These are phyloP conservation scores for Percopsis transmontana DNA, from an alignment of 2,113 vertebrate genomes.

Conservation along the genomic window DNA sequence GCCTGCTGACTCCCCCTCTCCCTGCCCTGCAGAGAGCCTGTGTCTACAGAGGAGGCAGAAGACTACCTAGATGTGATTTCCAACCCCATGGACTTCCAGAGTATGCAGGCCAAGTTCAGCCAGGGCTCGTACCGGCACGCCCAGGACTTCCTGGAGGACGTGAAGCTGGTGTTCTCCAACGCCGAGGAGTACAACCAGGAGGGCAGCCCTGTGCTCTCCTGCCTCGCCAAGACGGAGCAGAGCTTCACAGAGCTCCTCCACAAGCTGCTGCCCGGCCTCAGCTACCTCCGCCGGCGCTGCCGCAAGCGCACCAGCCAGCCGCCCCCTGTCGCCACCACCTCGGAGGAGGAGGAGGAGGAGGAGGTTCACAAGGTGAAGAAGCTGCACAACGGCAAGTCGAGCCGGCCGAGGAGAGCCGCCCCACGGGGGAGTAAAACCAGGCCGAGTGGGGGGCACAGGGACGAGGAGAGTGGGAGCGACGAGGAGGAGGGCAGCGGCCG, in stretches of 20 bases:
- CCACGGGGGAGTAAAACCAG: slow-evolving; percentile 32
- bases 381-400: slow-evolving; percentile 67
- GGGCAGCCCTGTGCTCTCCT: slow-evolving; percentile 87
- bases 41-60: slow-evolving; percentile 89
- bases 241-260: slow-evolving; percentile 87
- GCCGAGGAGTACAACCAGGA: slow-evolving; percentile 93
- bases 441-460: slow-evolving; percentile 19
- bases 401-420: background rate
- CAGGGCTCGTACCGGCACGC: slow-evolving; percentile 85
- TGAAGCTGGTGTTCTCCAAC: slow-evolving; percentile 94
- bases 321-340: slow-evolving; percentile 17
- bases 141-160: slow-evolving; percentile 89
- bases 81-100: slow-evolving; percentile 95
- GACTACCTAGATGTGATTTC: slow-evolving; percentile 92
- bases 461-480: slow-evolving; percentile 56
- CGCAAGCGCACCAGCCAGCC: slow-evolving; percentile 77
- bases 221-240: slow-evolving; percentile 91
- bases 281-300: slow-evolving; percentile 85
- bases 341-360: slow-evolving; percentile 58
- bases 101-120: slow-evolving; percentile 90
- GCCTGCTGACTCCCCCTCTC: background rate
- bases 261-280: slow-evolving; percentile 89
- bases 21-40: slow-evolving; percentile 85
- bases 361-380: slow-evolving; percentile 58
- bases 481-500: slow-evolving; percentile 31